Evolutionary conservation across 2,797 vertebrate genomes (phyloP).

Genomic region (Mormyrops boulengeri): DNA sequence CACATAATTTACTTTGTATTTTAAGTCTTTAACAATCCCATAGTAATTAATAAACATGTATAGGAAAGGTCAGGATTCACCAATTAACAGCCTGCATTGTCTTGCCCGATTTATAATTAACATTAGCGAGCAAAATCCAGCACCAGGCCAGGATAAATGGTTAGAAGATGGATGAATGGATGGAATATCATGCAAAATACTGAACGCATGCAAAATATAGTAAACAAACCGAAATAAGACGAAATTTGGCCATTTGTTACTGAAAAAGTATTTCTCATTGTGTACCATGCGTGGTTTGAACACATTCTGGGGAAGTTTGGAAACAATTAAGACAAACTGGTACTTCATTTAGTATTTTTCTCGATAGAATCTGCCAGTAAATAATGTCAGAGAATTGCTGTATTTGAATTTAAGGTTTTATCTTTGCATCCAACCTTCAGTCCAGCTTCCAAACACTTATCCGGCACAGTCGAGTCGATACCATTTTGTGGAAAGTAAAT

Average conservation of each 20-base stretch:
- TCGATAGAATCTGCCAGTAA: neutral
- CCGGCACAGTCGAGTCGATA: neutral
- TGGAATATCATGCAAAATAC: neutral
- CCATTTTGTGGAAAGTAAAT: neutral
- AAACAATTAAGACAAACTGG: neutral
- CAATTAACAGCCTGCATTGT: neutral
- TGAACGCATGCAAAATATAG: neutral
- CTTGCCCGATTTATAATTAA: neutral
- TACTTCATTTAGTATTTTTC: neutral
- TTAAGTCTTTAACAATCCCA: neutral
- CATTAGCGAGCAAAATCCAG: neutral
- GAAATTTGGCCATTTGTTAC: neutral
- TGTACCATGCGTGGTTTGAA: neutral
- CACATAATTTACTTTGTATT: slow-evolving; percentile 6
- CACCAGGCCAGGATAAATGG: neutral
- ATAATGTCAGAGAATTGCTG: neutral
- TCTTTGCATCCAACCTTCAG: neutral
- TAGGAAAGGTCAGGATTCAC: neutral
- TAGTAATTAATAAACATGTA: slow-evolving; percentile 7
- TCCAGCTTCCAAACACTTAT: neutral
- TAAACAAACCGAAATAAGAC: neutral
- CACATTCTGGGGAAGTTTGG: neutral
- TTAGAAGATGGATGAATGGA: neutral
- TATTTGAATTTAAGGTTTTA: neutral
- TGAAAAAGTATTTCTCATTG: neutral